These are phyloP conservation scores for Tetragnatha versicolor DNA, from an alignment of 1,140 invertebrate genomes.

Conservation along the genomic window DNA sequence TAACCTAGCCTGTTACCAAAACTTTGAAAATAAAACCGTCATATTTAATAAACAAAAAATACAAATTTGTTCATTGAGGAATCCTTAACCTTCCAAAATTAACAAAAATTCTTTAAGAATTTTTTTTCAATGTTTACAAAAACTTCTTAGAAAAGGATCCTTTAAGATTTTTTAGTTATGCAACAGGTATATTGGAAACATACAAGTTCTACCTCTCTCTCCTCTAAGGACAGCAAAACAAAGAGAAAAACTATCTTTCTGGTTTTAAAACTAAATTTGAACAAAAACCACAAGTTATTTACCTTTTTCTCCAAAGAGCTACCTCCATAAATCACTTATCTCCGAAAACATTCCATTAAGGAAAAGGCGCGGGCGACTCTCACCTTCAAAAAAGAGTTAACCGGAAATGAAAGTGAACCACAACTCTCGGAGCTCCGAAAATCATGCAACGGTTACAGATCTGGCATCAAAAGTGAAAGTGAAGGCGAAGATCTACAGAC, in stretches of 20 bases:
- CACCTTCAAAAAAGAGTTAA: background rate
- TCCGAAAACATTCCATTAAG: background rate
- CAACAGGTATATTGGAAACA: background rate
- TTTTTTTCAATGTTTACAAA: too few species aligned
- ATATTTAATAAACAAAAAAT: too few species aligned
- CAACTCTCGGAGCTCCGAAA: background rate
- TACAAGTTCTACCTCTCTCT: background rate
- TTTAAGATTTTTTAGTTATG: background rate
- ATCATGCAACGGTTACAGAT: background rate
- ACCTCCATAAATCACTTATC: background rate
- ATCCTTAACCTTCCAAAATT: too few species aligned
- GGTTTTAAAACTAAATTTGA: background rate
- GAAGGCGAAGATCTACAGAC: conserved; percentile 1
- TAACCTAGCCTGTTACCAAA: too few species aligned
- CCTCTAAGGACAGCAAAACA: background rate
- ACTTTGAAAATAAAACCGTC: too few species aligned
- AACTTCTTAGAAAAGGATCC: too few species aligned
- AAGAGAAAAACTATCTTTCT: background rate
- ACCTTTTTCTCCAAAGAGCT: background rate
- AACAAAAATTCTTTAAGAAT: too few species aligned
- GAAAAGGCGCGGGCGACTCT: background rate
- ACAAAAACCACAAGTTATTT: background rate
- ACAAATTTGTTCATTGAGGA: too few species aligned
- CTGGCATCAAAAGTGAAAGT: conserved; percentile 21
- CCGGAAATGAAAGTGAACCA: background rate